These are phyloP conservation scores for Hapalemur alaotrensis DNA, from an alignment of 2,797 vertebrate genomes.

Conservation along the genomic window DNA sequence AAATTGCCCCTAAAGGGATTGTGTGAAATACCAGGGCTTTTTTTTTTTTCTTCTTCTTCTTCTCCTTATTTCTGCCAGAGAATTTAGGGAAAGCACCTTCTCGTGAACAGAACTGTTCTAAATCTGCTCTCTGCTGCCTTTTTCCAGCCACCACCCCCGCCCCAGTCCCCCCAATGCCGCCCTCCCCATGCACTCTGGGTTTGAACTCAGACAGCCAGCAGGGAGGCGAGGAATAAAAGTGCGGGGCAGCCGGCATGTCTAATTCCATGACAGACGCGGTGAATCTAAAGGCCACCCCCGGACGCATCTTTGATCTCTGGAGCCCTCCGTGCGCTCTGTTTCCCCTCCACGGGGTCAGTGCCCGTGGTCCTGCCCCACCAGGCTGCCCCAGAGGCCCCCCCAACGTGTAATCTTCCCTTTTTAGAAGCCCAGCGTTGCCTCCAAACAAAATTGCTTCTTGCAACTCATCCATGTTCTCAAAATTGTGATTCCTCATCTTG, in stretches of 20 bases:
- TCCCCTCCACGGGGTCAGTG: conserved; percentile 5
- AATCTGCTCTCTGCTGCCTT: conserved; percentile 29
- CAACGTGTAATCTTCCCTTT: not conserved
- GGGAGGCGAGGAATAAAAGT: conserved; percentile 68
- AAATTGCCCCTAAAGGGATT: conserved; percentile 60
- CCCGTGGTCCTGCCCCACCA: not conserved
- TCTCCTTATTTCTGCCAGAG: not conserved
- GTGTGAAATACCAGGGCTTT: conserved; percentile 12
- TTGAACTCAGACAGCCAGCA: conserved; percentile 67
- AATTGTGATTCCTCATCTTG: not conserved
- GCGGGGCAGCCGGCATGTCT: conserved; percentile 61
- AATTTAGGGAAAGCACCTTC: conserved; percentile 45
- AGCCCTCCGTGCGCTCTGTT: conserved; percentile 43
- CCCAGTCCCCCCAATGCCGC: not conserved
- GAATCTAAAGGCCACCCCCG: conserved; percentile 62
- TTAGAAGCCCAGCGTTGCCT: not conserved
- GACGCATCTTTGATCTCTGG: conserved; percentile 72
- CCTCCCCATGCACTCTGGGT: conserved; percentile 37
- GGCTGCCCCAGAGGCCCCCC: not conserved
- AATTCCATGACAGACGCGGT: conserved; percentile 69
- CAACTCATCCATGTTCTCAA: not conserved
- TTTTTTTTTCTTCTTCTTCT: not conserved
- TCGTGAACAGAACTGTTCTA: conserved; percentile 24
- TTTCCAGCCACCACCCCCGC: not conserved
- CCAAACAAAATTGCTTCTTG: not conserved